Evolutionary conservation across 92 coral and sea anemone species (phyloP), one percentile per base, ranked within the genome.

Genomic region (Ricordea florida): DNA sequence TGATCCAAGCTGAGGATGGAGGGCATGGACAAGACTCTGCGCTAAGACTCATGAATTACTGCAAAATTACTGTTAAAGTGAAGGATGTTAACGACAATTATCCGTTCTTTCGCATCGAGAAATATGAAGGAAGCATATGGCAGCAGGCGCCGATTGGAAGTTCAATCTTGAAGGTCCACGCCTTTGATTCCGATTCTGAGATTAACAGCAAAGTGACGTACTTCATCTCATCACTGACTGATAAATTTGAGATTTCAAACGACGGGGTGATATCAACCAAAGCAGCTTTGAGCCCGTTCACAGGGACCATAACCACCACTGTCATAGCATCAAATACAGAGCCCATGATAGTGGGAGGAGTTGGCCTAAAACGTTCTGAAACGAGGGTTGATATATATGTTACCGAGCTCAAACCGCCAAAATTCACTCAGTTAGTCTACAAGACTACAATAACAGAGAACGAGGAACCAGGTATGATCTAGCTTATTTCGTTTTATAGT

Each of bases 51-150:
- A 80, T 84, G 27, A 66, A 83, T 20, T 78, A 85, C 61, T 91
- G 97, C 72, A 61, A 62, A 16, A 18, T 94, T 16, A 58, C 32
- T 0, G 64, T 94, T 1, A 52, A 46, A 31, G 79, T 94, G 2
- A 50, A 57, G 25, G 98, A 94, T 37, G 73, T 51, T 6, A 94
- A 94, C 57, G 98, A 94, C 27, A 82, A 88, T 34, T 94, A 85
- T 50, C 98, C 98, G 0, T 20, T 18, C 14, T 94, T 94, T 40
- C 63, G 46, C 5, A 45, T 78, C n/a, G 70, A 56, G 26, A 71
- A 47, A n/a, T 91, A 91, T 55, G 62, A 35, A 49, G 92, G 87
- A 9, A 81, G 92, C 36, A 78, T 87, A 0, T 75, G 77, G 63
- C 57, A 60, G 46, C 65, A 70, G 17, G 51, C 90, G 6, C 55